These are phyloP conservation scores for Picus viridis DNA, from an alignment of 2,797 vertebrate species.

Conservation along the genomic window DNA sequence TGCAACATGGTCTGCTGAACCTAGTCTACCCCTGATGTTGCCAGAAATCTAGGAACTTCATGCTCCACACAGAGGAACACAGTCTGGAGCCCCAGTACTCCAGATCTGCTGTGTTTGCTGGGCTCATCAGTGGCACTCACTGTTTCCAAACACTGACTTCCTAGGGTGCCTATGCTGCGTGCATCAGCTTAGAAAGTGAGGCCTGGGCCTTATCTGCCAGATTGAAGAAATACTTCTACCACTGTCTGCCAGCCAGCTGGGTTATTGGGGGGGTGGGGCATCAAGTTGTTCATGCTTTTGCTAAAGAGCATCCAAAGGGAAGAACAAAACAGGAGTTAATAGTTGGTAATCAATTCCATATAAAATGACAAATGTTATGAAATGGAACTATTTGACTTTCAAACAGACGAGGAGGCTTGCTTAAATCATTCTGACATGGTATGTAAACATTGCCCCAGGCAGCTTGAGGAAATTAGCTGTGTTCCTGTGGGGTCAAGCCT, in stretches of 20 bases:
- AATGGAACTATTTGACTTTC: background rate
- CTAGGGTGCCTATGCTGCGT: background rate
- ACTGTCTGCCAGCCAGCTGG: background rate
- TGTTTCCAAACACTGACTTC: background rate
- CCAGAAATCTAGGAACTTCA: background rate
- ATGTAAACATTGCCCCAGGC: background rate
- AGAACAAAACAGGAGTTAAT: background rate
- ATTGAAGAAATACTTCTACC: background rate
- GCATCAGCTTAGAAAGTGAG: background rate
- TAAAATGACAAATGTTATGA: background rate
- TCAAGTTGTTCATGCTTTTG: background rate
- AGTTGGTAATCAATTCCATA: background rate
- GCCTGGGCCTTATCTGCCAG: background rate
- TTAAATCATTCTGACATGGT: background rate
- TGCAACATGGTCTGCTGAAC: background rate
- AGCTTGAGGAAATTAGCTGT: background rate
- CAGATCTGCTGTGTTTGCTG: background rate
- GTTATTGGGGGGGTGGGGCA: background rate
- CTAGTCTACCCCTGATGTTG: background rate
- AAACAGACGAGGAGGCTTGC: background rate
- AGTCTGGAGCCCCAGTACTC: background rate
- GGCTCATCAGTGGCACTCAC: background rate
- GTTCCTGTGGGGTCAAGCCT: fast-evolving
- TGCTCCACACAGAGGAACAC: background rate
- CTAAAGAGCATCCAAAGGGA: background rate